Percentiles rank a stretch among this genome's conserved stretches.
Conservation (phyloP, 2,113 vertebrate species). For the Callithrix jacchus region DNA sequence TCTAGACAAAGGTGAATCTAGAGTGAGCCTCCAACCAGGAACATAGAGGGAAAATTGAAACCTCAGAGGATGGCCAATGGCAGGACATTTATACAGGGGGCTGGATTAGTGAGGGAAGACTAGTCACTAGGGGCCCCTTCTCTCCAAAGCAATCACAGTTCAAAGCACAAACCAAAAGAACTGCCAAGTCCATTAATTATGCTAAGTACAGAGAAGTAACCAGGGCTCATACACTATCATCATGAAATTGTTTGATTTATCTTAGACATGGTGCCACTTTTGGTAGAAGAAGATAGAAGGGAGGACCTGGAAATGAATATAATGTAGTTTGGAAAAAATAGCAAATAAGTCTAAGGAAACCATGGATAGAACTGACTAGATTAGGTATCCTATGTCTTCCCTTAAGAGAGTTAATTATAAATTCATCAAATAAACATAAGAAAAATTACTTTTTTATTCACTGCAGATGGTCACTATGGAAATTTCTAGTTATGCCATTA, state of each 20-base stretch:
- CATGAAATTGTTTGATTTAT: neutral
- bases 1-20: neutral
- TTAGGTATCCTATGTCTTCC: too few relatives aligned
- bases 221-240: too few relatives aligned
- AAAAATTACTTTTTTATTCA: neutral
- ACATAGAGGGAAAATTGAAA: neutral
- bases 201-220: neutral
- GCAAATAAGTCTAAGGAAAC: neutral
- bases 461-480: neutral
- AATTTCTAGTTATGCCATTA: neutral
- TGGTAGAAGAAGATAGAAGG: neutral
- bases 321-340: neutral
- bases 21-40: neutral
- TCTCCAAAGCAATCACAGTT: neutral
- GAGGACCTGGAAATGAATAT: neutral
- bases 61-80: neutral
- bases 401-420: neutral
- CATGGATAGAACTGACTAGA: neutral
- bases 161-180: neutral
- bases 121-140: too few relatives aligned
- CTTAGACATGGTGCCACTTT: neutral
- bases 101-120: neutral
- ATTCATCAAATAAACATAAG: neutral
- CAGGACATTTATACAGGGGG: neutral
- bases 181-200: neutral